Evolutionary conservation across 1,140 invertebrate genomes (phyloP), one percentile per base, ranked within the genome.

Genomic region (Pollicipes pollicipes): DNA sequence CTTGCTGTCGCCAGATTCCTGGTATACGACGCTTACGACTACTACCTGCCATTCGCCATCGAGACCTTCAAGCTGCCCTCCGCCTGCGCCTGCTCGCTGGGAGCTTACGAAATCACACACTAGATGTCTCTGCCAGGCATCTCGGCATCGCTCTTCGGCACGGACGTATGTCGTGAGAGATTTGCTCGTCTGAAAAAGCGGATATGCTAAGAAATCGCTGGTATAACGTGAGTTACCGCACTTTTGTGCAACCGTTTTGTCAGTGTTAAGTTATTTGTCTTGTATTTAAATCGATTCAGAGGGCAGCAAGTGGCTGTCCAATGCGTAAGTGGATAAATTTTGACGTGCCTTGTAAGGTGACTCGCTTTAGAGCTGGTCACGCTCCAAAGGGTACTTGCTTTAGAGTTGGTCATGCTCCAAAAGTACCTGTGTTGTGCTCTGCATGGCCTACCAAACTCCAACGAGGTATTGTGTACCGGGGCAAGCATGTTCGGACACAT

Each of bases 11-110:
- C 37, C 37, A 45, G 77, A 58, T 77, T 78, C 70, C 71, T 78
- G 27, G 71, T 73, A 68, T 78, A 75, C 67, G 75, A 78, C 69
- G 74, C 75, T 37, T 73, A 73, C 64, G 75, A 76, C 66, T 71
- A 77, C 68, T 76, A 76, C 73, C 73, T 75, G 71, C 76, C 76
- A 63, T 76, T 76, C 67, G 70, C 73, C 32, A 71, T 76, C 31
- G 75, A 74, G 71, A 74, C 71, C 30, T 76, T 76, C 71, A 73
- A 74, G 70, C 69, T 77, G 30, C 75, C 75, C 30, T 73, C 75
- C 64, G 73, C 73, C 69, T 77, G 76, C 63, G 73, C 73, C 66
- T 77, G 76, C 70, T 64, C 70, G 4, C 29, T 76, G 29, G 73
- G 70, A 30, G 74, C 70, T 58, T 75, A 66, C 31, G 28, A n/a